Conservation (phyloP, 2,797 vertebrate genomes). For the Acipenser oxyrinchus region DNA sequence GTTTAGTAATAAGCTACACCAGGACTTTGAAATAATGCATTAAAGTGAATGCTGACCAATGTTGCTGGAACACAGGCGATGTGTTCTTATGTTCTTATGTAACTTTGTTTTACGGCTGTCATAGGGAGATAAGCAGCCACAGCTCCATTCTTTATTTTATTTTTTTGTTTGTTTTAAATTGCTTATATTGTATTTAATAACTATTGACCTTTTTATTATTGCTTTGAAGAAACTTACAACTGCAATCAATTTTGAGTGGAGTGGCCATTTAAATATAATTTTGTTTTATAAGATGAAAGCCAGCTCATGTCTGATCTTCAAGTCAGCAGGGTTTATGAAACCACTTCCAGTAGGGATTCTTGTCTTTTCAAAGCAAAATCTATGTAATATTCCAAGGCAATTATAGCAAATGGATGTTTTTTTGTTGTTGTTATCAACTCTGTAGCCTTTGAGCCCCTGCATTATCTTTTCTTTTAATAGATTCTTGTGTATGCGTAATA, state of each 20-base stretch:
- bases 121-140: too few relatives aligned
- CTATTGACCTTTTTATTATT: slow-evolving; percentile 15
- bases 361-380: slow-evolving; percentile 19
- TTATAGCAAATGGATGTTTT: slow-evolving; percentile 7
- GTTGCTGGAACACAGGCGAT: too few relatives aligned
- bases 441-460: neutral
- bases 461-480: neutral
- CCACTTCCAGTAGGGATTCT: slow-evolving; percentile 11
- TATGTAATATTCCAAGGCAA: slow-evolving; percentile 6
- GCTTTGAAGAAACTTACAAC: slow-evolving; percentile 7
- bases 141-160: neutral
- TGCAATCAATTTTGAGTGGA: slow-evolving; percentile 3
- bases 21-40: too few relatives aligned
- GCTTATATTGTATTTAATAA: slow-evolving; percentile 4
- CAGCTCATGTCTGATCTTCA: neutral
- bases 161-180: neutral
- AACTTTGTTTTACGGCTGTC: too few relatives aligned
- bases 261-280: slow-evolving; percentile 9
- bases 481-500: too few relatives aligned
- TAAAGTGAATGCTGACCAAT: too few relatives aligned
- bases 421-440: neutral
- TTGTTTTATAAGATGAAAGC: slow-evolving; percentile 8
- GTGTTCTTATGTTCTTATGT: too few relatives aligned
- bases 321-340: neutral
- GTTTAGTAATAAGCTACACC: too few relatives aligned